phyloP scores from a whole-genome alignment of 2,113 vertebrate species.

The Callithrix jacchus region DNA sequence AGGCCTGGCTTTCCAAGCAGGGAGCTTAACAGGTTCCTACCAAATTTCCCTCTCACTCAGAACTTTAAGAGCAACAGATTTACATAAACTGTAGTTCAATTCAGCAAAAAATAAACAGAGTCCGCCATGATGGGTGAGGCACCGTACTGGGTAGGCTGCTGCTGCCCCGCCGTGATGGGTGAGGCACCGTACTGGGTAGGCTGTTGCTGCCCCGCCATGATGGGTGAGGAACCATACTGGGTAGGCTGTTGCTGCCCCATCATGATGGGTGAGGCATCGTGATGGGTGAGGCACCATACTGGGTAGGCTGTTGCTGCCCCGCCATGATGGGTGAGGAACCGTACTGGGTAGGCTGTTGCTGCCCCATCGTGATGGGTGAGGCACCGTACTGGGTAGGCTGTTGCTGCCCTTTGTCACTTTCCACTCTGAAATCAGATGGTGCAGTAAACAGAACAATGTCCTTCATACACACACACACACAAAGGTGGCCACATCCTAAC shows the following conservation, averaged over 20 bases:
- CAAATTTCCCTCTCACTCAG: neutral
- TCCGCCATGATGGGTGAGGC: fast-evolving
- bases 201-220: fast-evolving
- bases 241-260: too few species aligned
- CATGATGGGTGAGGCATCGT: fast-evolving
- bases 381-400: fast-evolving
- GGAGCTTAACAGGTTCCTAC: neutral
- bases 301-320: neutral
- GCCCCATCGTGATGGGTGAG: fast-evolving
- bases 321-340: fast-evolving
- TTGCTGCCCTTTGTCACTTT: neutral
- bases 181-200: neutral
- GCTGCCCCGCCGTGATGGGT: too few species aligned
- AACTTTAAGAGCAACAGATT: neutral
- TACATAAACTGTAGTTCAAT: neutral
- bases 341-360: fast-evolving
- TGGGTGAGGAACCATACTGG: neutral
- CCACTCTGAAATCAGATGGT: neutral
- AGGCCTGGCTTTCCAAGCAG: neutral
- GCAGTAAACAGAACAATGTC: neutral
- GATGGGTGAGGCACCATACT: neutral
- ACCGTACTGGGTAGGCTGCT: fast-evolving
- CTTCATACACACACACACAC: neutral
- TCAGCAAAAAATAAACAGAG: neutral
- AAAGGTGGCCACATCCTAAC: neutral